Conservation (phyloP, 2,113 vertebrate species). For the Hyperoodon ampullatus region DNA sequence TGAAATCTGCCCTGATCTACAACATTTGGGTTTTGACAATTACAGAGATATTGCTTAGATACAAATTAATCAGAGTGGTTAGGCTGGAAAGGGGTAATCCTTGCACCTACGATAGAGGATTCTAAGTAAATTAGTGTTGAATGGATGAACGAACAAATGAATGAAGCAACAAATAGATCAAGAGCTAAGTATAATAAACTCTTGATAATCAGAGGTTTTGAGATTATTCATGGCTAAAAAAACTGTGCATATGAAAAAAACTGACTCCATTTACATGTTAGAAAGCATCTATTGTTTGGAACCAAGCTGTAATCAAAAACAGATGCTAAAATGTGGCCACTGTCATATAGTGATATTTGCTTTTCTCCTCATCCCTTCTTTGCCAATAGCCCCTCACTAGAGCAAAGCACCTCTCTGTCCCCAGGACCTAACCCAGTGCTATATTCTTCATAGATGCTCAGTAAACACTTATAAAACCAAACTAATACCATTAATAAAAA, state of each 20-base stretch:
- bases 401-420: background rate
- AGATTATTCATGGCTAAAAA: background rate
- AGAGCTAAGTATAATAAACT: background rate
- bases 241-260: background rate
- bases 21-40: background rate
- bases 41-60: background rate
- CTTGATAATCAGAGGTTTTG: conserved; percentile 12
- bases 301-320: background rate
- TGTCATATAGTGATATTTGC: background rate
- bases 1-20: background rate
- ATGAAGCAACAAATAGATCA: background rate
- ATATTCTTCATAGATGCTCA: background rate
- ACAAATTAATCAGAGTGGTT: background rate
- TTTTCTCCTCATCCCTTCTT: background rate
- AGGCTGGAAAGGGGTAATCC: background rate
- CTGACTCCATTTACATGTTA: background rate
- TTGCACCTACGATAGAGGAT: background rate
- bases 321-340: background rate
- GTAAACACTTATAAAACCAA: conserved; percentile 47
- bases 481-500: conserved; percentile 7
- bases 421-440: background rate
- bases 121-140: conserved; percentile 39
- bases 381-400: background rate
- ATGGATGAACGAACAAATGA: background rate
- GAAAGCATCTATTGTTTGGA: conserved; percentile 32